A percentile compares a stretch with the other conserved stretches of the same genome.
phyloP scores from a whole-genome alignment of 2,797 vertebrate genomes.

The Parauchenoglanis punctatus region DNA sequence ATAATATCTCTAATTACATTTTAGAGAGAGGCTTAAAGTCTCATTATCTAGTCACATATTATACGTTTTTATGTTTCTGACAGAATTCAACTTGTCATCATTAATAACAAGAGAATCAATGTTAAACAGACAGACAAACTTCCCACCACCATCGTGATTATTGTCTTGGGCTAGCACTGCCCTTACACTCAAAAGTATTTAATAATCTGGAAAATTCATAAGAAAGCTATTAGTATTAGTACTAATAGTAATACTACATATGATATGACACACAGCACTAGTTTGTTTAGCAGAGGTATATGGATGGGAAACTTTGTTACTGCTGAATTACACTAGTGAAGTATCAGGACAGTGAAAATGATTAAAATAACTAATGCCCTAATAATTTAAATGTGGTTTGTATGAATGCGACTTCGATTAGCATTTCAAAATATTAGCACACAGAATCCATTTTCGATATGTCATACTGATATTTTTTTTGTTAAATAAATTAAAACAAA shows the following conservation, averaged over 20 bases:
- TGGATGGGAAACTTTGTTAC: background rate
- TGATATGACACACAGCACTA: background rate
- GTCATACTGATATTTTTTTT: background rate
- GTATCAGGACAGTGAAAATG: background rate
- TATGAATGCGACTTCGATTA: background rate
- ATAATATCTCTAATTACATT: background rate
- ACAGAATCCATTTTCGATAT: background rate
- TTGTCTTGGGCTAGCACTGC: too few species aligned
- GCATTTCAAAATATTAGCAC: background rate
- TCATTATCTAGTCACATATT: background rate
- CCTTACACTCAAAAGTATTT: too few species aligned
- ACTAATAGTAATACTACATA: background rate
- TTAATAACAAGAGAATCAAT: background rate
- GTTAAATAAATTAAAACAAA: background rate
- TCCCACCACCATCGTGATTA: too few species aligned
- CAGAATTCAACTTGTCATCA: background rate
- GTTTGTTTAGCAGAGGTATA: background rate
- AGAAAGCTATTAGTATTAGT: background rate
- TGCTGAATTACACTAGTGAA: background rate
- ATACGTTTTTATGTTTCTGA: background rate
- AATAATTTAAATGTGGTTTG: background rate
- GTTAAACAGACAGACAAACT: too few species aligned
- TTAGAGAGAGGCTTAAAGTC: background rate
- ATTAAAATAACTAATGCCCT: background rate
- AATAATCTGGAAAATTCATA: background rate